These are phyloP conservation scores for Peromyscus californicus DNA, from an alignment of 2,113 vertebrate species.

Conservation along the genomic window DNA sequence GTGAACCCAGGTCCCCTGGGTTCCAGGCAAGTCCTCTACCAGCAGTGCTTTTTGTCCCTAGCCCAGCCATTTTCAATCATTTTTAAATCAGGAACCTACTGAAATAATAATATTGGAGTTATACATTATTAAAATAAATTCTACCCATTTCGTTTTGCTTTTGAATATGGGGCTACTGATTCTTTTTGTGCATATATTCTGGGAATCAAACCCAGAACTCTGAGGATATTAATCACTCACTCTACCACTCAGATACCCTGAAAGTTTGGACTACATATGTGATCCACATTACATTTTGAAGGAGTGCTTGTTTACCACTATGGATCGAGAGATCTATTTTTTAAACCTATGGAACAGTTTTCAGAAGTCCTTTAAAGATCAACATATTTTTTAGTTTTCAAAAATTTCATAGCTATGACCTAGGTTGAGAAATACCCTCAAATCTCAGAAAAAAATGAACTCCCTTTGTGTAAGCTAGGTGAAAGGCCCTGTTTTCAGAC, in stretches of 20 bases:
- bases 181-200: not conserved
- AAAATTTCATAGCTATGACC: not conserved
- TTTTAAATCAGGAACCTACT: slow-evolving; percentile 34
- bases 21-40: not conserved
- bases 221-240: not conserved
- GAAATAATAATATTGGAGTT: slow-evolving; percentile 34
- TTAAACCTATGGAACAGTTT: slow-evolving; percentile 19
- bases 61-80: not conserved
- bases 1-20: not conserved
- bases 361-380: not conserved
- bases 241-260: not conserved
- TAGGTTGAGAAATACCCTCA: slow-evolving; percentile 14
- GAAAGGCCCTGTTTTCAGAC: slow-evolving; percentile 9
- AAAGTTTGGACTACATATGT: slow-evolving; percentile 7
- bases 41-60: not conserved
- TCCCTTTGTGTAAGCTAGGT: slow-evolving; percentile 26
- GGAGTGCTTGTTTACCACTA: slow-evolving; percentile 34
- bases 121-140: slow-evolving; percentile 28
- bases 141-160: not conserved
- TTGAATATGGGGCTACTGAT: not conserved
- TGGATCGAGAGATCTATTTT: slow-evolving; percentile 16
- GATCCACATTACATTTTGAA: slow-evolving; percentile 6
- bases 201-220: not conserved
- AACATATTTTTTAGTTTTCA: slow-evolving; percentile 6
- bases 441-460: slow-evolving; percentile 22